Evolutionary conservation across 1,140 invertebrate species (phyloP), one percentile per base, ranked within the genome.

Genomic region (Homalodisca vitripennis): DNA sequence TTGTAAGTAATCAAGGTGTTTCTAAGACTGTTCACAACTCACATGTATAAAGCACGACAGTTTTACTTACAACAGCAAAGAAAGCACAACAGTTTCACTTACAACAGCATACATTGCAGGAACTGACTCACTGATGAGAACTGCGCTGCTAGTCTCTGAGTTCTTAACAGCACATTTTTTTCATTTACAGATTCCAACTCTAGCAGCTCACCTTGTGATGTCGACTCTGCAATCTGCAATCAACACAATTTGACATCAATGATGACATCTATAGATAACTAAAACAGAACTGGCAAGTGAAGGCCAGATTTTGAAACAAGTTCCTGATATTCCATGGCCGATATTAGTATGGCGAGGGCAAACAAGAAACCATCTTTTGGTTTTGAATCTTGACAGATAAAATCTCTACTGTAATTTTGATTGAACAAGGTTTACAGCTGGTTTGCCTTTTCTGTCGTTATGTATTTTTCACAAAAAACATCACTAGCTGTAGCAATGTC

Each of bases 71-170:
- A n/a, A n/a, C n/a, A n/a, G n/a, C n/a, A n/a, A n/a, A n/a, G n/a
- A n/a, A n/a, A n/a, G n/a, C n/a, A n/a, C n/a, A n/a, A n/a, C n/a
- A n/a, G n/a, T n/a, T n/a, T n/a, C n/a, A 60, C 55, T 26, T 60
- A 60, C 55, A 60, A 30, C 24, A 60, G 27, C 55, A 60, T 60
- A 12, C 22, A 13, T 60, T 60, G 55, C 10, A 60, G 55, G n/a
- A 60, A 60, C 10, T 3, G 26, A 60, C 14, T 13, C 22, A 60
- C 55, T 3, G 24, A 2, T 14, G 24, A 6, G 27, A 60, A 60
- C 55, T 60, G 55, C 6, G 55, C n/a, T 26, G 55, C 55, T 13
- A 60, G 24, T 3, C 55, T 22, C 29, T 60, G 55, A 27, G 55
- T 22, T 27, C 29, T 60, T 2, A 29, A 27, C 55, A 60, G 26